These are phyloP conservation scores for Ceratothoa steindachneri DNA, from an alignment of 2,888 invertebrate species.

Conservation along the genomic window DNA sequence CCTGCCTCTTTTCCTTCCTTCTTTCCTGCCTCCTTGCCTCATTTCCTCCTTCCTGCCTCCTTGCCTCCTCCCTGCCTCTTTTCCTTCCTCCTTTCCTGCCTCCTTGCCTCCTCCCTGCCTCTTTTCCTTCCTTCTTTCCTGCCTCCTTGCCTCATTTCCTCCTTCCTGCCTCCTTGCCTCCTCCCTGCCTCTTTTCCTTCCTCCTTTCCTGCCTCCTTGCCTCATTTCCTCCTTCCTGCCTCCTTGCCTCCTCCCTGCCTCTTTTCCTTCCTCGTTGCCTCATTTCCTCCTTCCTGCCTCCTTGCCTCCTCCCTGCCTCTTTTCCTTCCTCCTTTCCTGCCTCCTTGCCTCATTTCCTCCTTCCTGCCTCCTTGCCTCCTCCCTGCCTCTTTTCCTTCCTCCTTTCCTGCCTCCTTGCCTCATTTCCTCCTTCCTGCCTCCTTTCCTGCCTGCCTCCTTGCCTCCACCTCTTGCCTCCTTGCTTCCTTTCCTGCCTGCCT, in stretches of 20 bases:
- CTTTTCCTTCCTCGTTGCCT: neutral
- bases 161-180: too few species aligned
- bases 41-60: too few species aligned
- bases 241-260: neutral
- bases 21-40: too few species aligned
- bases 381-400: neutral
- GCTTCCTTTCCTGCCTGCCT: slow-evolving; percentile 25
- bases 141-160: too few species aligned
- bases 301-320: neutral
- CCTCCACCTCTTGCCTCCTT: slow-evolving; percentile 33
- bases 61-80: too few species aligned
- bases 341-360: neutral
- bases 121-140: too few species aligned
- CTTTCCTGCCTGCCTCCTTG: slow-evolving; percentile 35
- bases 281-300: neutral
- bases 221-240: too few species aligned
- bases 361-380: neutral
- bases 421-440: neutral
- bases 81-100: too few species aligned
- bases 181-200: too few species aligned
- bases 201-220: too few species aligned
- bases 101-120: too few species aligned
- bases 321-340: neutral
- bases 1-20: too few species aligned
- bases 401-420: neutral